Evolutionary conservation across 1,140 invertebrate species (phyloP), one percentile per base, ranked within the genome.

Genomic region (Colletes latitarsis): DNA sequence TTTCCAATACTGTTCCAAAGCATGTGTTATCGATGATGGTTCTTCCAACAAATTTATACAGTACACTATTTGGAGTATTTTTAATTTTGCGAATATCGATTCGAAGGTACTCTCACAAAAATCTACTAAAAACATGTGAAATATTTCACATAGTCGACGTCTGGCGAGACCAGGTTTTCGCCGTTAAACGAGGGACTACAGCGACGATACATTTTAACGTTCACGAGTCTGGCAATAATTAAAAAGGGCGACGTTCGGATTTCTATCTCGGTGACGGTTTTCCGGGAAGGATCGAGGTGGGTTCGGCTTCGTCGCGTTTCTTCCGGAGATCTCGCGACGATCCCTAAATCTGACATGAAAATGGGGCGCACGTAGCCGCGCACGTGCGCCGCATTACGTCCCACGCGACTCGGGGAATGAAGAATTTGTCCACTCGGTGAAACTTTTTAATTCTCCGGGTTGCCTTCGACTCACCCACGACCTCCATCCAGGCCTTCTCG

Each of bases 391-490:
- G 19, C 53, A 82, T 81, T 53, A 58, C 53, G 55, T 3, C 4
- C 8, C 12, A 6, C 14, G 49, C 69, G 52, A 81, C 68, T 55
- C 53, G n/a, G 6, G 15, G 46, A 30, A 62, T 53, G 52, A 72
- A 19, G 58, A 57, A 85, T 81, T 82, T 77, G 63, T 77, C 30
- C 77, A 52, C 39, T 49, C 39, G 10, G n/a, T 57, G 55, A 58
- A 77, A 78, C 57, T 66, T 85, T 81, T 84, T 75, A 69, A 74
- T 80, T 69, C 70, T 62, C 8, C 4, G 12, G 8, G 10, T 12
- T 9, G 52, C 15, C 17, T 6, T 17, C 46, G 52, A 94, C 95
- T 94, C 92, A 97, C 96, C 96, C 67, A 96, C 95, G 71, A 97
- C 95, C 81, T 94, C 95, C 91, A 97, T 95, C 9, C 91, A 92